These are phyloP conservation scores for Progne subis DNA, from an alignment of 2,113 vertebrate genomes.

Conservation along the genomic window DNA sequence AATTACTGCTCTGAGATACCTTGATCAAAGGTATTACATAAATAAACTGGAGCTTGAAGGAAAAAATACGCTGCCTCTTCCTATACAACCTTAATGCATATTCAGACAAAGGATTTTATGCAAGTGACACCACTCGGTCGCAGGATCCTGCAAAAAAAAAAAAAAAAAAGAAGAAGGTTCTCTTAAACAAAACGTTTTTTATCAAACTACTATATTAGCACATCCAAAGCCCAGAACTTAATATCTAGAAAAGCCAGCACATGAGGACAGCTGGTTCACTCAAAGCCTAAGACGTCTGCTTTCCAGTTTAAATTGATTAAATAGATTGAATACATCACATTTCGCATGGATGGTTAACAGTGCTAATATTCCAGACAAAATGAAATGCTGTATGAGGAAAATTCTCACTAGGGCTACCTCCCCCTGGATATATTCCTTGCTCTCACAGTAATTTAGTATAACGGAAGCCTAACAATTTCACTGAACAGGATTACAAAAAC, in stretches of 20 bases:
- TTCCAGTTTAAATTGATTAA: slow-evolving; percentile 29
- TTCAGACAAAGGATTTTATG: background rate
- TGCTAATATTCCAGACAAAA: slow-evolving; percentile 24
- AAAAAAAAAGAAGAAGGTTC: background rate
- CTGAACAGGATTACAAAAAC: background rate
- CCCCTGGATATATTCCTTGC: background rate
- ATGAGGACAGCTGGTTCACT: background rate
- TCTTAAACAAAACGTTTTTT: background rate
- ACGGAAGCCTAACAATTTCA: background rate
- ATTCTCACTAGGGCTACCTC: background rate
- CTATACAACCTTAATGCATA: background rate
- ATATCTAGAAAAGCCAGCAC: background rate
- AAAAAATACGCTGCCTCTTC: background rate
- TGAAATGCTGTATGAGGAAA: background rate
- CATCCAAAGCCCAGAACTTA: background rate
- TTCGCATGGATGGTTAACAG: slow-evolving; percentile 27
- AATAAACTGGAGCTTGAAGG: background rate
- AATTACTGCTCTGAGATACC: background rate
- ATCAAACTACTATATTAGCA: background rate
- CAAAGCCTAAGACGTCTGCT: background rate
- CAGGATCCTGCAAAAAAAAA: background rate
- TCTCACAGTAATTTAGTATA: background rate
- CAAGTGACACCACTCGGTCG: background rate
- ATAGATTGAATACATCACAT: slow-evolving; percentile 8
- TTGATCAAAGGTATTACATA: background rate